Evolutionary conservation across 2,113 vertebrate genomes (phyloP).

Genomic region (Turdus rufiventris): DNA sequence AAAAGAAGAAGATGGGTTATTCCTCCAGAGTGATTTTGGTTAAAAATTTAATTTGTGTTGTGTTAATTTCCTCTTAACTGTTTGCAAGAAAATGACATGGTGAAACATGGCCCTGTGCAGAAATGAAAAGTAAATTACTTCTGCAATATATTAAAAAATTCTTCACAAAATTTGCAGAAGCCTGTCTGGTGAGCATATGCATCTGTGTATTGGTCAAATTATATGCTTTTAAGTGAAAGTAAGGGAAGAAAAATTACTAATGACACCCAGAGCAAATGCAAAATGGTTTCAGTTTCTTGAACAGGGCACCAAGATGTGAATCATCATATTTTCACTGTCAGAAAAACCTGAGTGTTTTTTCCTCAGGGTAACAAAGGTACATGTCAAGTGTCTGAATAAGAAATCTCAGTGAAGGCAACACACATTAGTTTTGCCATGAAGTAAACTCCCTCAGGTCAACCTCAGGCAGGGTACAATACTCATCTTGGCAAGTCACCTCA

Average conservation of each 20-base stretch:
- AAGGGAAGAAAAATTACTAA: not conserved
- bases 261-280: not conserved
- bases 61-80: slow-evolving; percentile 2
- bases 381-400: not conserved
- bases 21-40: not conserved
- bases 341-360: not conserved
- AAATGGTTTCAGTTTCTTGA: slow-evolving; percentile 39
- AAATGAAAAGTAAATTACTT: not conserved
- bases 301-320: not conserved
- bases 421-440: not conserved
- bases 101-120: not conserved
- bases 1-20: slow-evolving; percentile 17
- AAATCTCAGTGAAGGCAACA: not conserved
- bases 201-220: not conserved
- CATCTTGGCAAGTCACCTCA: not conserved
- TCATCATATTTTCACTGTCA: slow-evolving; percentile 5
- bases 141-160: not conserved
- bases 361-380: not conserved
- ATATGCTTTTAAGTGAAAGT: slow-evolving; percentile 7
- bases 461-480: not conserved
- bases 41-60: not conserved
- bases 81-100: not conserved
- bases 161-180: not conserved
- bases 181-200: not conserved
- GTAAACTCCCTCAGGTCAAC: not conserved